Percentiles rank a stretch among this genome's conserved stretches.
Evolutionary conservation across 2,888 invertebrate genomes (phyloP).

Genomic region (Drosophila pegasa): DNA sequence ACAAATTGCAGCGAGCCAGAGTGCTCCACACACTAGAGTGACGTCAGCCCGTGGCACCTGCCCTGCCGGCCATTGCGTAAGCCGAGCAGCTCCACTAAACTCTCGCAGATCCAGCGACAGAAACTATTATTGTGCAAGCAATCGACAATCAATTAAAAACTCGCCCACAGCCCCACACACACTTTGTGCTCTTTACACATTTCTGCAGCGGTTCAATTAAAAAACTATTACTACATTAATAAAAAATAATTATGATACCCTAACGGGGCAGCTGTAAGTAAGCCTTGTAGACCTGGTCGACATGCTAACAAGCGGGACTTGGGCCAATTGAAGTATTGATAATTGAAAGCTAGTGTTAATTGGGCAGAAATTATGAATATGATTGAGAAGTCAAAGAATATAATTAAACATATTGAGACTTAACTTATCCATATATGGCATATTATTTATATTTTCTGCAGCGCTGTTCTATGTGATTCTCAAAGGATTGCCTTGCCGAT

Average conservation of each 20-base stretch:
- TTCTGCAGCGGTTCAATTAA: conserved; percentile 79
- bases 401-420: too few species aligned
- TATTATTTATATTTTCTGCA: too few species aligned
- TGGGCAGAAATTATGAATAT: too few species aligned
- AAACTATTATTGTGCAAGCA: conserved; percentile 61
- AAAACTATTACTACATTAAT: conserved; percentile 66
- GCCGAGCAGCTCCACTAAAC: conserved; percentile 55
- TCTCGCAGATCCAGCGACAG: conserved; percentile 16
- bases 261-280: too few species aligned
- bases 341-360: too few species aligned
- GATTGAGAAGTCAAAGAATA: too few species aligned
- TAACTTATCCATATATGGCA: too few species aligned
- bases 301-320: too few species aligned
- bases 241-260: conserved; percentile 42
- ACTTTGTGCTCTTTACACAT: conserved; percentile 8
- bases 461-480: neutral
- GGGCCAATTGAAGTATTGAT: neutral
- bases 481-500: too few species aligned
- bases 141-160: conserved; percentile 72
- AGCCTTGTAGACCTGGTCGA: too few species aligned
- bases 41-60: conserved; percentile 54
- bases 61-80: conserved; percentile 65
- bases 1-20: conserved; percentile 48
- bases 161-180: conserved; percentile 54
- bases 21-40: conserved; percentile 55